Evolutionary conservation across 2,113 vertebrate genomes (phyloP).

Genomic region (Lycaon pictus): DNA sequence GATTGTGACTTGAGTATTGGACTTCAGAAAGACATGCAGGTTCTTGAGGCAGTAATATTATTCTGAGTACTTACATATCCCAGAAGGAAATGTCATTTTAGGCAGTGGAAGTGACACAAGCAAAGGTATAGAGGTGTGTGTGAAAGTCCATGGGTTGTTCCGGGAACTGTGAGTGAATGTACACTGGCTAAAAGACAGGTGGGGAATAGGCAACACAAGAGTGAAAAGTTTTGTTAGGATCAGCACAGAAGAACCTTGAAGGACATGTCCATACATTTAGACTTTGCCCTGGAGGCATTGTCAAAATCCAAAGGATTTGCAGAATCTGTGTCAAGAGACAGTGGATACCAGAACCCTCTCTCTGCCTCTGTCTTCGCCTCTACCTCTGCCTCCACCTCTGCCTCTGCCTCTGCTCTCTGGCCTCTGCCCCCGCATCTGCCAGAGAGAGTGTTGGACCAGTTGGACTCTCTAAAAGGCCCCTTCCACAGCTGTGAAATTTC

Average conservation of each 20-base stretch:
- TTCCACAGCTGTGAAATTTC: conserved; percentile 31
- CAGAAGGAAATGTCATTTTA: conserved; percentile 12
- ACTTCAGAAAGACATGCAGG: neutral
- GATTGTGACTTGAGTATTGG: neutral
- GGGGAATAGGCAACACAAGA: neutral
- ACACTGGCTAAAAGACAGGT: neutral
- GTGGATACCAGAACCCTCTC: neutral
- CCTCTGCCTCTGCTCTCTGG: no score
- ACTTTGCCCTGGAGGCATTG: neutral
- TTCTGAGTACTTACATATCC: neutral
- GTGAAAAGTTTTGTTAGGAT: neutral
- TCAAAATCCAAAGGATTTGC: neutral
- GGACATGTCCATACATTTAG: neutral
- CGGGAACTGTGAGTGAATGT: neutral
- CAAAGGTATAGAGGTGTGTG: neutral
- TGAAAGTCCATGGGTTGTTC: neutral
- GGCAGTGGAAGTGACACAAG: neutral
- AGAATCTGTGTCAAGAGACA: neutral
- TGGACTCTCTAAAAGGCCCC: neutral
- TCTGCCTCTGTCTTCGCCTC: neutral
- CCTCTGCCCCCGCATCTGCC: neutral
- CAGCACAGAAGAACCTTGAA: neutral
- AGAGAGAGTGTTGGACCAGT: neutral
- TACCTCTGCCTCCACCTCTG: no score
- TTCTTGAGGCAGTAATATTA: conserved; percentile 7